Percentiles rank a stretch among this genome's conserved stretches.
These are phyloP conservation scores for Hyla sarda DNA, from an alignment of 2,113 vertebrate genomes.

Conservation along the genomic window DNA sequence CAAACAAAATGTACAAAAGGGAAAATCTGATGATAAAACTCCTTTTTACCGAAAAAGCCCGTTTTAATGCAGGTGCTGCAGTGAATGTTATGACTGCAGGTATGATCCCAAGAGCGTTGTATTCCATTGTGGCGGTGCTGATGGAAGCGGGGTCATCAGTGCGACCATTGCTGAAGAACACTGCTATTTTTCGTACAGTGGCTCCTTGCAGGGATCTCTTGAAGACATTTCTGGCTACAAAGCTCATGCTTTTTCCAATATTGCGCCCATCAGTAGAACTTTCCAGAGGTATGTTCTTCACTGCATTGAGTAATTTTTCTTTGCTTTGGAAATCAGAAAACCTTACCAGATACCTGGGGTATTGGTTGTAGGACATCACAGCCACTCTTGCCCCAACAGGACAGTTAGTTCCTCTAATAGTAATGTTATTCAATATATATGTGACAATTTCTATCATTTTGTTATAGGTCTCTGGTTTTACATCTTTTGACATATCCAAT, in stretches of 20 bases:
- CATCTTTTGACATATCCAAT: slow-evolving; percentile 63
- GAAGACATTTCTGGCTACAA: slow-evolving; percentile 69
- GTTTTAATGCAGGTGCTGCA: slow-evolving; percentile 57
- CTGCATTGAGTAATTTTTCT: slow-evolving; percentile 49
- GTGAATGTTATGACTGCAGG: slow-evolving; percentile 66
- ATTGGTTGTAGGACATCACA: slow-evolving; percentile 60
- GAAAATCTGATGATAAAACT: background rate
- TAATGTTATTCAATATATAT: slow-evolving; percentile 37
- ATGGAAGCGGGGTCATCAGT: slow-evolving; percentile 42
- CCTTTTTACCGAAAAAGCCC: slow-evolving; percentile 66
- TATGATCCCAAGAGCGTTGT: slow-evolving; percentile 61
- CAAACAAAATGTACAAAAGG: background rate
- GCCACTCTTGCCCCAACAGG: slow-evolving; percentile 62
- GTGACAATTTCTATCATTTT: slow-evolving; percentile 64
- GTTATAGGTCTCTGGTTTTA: slow-evolving; percentile 58
- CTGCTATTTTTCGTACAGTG: slow-evolving; percentile 63
- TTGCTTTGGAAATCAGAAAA: slow-evolving; percentile 65
- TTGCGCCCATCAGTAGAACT: slow-evolving; percentile 45
- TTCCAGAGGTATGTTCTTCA: slow-evolving; percentile 61
- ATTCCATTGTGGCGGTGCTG: slow-evolving; percentile 64
- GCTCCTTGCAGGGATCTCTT: slow-evolving; percentile 63
- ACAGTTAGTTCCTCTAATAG: slow-evolving; percentile 64
- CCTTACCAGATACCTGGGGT: slow-evolving; percentile 61
- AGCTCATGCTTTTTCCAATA: slow-evolving; percentile 65
- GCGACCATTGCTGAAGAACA: slow-evolving; percentile 65